Base-by-base conservation (phyloP, 2,113 vertebrate genomes). In the Rana temporaria region DNA sequence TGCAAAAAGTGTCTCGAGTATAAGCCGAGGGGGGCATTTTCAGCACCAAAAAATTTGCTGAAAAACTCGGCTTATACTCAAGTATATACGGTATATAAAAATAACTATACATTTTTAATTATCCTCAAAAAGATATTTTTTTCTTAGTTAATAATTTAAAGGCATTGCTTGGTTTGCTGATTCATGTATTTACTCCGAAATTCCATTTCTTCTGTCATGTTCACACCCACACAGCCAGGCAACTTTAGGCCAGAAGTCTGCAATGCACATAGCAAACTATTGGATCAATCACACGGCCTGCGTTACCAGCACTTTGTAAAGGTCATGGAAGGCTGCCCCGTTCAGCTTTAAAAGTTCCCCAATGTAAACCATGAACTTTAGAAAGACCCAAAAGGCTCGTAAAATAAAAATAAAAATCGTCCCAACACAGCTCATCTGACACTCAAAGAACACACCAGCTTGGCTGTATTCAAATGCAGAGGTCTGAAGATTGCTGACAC, bases 331-430 rank as follows among this genome's bases (percentile, higher is more conserved):
- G 53, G 11, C 42, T 71, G 69, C 20, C 15, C 69, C 26, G 69
- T 20, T 53, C 15, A 26, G 69, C 4, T 14, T 22, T 4, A 16
- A 71, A 56, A 17, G 42, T 12, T 71, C 69, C 69, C 42, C 24
- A 9, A 53, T 55, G 69, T 24, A 71, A 71, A 55, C 69, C 48
- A 55, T 71, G 69, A 55, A 55, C 69, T 71, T 71, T 17, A 15
- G 11, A 30, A 55, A 8, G 42, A 4, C 42, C 38, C 48, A 15
- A 14, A 24, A n/a, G 60, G 20, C 22, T 63, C 14, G n/a, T 62
- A 62, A 62, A 38, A 38, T n/a, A n/a, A 62, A 59, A 16, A 59
- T 1, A 30, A 30, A 30, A 2, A 30, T 18, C n/a, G 57, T 18
- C 18, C n/a, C 2, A 3, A 62, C 2, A n/a, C n/a, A 62, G 22